Evolutionary conservation across 2,888 invertebrate species (phyloP).

Genomic region (Drosophila hamatofila): DNA sequence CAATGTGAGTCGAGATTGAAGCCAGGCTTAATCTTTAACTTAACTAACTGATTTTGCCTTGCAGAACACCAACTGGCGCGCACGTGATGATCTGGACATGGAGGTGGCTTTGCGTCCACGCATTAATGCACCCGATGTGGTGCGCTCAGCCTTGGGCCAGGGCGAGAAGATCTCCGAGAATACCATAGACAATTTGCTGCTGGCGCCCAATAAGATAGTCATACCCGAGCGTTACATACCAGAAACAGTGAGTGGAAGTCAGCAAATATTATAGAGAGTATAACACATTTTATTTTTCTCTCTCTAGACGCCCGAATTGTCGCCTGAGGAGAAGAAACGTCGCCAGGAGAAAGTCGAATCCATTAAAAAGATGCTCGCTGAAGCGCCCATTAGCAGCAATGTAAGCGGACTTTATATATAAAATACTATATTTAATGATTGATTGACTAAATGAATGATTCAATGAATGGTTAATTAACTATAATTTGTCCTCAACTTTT

Average conservation of each 20-base stretch:
- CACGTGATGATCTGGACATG: constrained; percentile 94
- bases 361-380: constrained; percentile 95
- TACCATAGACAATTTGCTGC: constrained; percentile 94
- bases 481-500: too few species aligned
- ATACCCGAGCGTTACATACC: constrained; percentile 97
- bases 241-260: constrained; percentile 88
- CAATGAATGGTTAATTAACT: too few species aligned
- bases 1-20: constrained; percentile 77
- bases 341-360: constrained; percentile 95
- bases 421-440: neutral
- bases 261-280: fast-evolving
- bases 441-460: neutral
- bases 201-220: constrained; percentile 94
- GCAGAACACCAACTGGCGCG: constrained; percentile 87
- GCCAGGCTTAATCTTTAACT: neutral
- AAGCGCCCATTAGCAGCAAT: constrained; percentile 86
- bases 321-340: constrained; percentile 93
- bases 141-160: constrained; percentile 91
- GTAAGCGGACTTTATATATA: constrained; percentile 65
- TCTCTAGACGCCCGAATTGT: constrained; percentile 91
- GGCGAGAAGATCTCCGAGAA: constrained; percentile 87
- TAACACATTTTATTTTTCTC: neutral
- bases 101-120: constrained; percentile 92
- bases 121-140: constrained; percentile 93
- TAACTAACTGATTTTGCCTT: neutral